These are phyloP conservation scores for Lepidurus arcticus DNA, from an alignment of 1,140 invertebrate genomes.

Conservation along the genomic window DNA sequence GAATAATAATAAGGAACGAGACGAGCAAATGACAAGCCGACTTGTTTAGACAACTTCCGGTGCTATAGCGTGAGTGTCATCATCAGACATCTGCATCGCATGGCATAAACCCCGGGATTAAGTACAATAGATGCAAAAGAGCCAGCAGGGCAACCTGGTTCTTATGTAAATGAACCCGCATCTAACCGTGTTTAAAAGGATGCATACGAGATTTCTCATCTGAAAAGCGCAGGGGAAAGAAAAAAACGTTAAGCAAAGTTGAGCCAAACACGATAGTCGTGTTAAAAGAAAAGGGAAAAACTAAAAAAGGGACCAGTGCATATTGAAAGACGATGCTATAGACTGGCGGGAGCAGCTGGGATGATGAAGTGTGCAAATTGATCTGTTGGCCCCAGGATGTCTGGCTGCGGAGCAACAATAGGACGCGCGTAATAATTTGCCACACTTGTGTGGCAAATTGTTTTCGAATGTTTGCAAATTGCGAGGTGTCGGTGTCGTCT, in stretches of 20 bases:
- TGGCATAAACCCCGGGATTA: neutral
- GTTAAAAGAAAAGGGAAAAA: neutral
- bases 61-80: constrained; percentile 21
- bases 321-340: neutral
- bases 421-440: neutral
- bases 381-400: constrained; percentile 14
- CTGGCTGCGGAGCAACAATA: constrained; percentile 21
- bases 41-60: constrained; percentile 4
- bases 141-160: neutral
- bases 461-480: constrained; percentile 5
- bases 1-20: constrained; percentile 3
- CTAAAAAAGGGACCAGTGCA: neutral
- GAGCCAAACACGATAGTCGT: neutral
- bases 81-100: constrained; percentile 9
- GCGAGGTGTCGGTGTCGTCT: constrained; percentile 1
- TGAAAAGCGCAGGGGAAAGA: neutral
- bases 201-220: neutral
- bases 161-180: neutral
- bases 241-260: neutral
- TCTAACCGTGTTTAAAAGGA: neutral
- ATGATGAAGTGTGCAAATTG: constrained; percentile 19
- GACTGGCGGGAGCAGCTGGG: constrained; percentile 2
- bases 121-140: neutral
- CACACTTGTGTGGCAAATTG: constrained; percentile 1
- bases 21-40: constrained; percentile 17